Conservation (phyloP, 2,888 invertebrate genomes). For the Folsomia candida region DNA sequence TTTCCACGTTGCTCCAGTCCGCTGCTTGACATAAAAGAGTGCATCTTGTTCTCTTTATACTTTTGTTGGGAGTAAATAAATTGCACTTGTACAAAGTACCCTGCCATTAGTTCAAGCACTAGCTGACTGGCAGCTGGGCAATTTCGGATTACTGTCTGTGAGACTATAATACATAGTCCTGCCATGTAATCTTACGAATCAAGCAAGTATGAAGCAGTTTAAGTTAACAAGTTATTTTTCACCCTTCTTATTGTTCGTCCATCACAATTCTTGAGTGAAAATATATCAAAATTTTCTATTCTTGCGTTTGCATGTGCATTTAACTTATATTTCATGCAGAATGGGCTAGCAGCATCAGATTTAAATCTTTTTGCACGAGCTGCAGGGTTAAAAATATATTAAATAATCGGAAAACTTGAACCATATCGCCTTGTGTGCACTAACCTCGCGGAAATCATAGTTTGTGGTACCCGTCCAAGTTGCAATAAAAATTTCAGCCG, state of each 20-base stretch:
- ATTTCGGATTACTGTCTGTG: not conserved
- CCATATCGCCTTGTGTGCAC: constrained; percentile 35
- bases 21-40: not conserved
- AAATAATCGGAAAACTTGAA: constrained; percentile 17
- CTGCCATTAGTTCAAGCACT: not conserved
- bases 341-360: too few relatives aligned
- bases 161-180: not conserved
- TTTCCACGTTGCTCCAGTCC: not conserved
- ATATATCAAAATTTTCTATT: too few relatives aligned
- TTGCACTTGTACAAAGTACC: not conserved
- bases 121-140: not conserved
- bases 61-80: not conserved
- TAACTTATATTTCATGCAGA: too few relatives aligned
- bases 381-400: constrained; percentile 19
- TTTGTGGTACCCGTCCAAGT: too few relatives aligned
- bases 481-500: too few relatives aligned
- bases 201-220: not conserved
- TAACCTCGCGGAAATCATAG: too few relatives aligned
- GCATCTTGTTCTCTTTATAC: not conserved
- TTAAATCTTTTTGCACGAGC: constrained; percentile 31
- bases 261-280: too few relatives aligned
- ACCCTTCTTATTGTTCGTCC: not conserved
- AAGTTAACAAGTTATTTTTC: not conserved
- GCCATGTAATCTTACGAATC: not conserved
- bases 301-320: too few relatives aligned